Base-by-base conservation (phyloP, 2,888 invertebrate genomes). In the Drosophila meridiana region DNA sequence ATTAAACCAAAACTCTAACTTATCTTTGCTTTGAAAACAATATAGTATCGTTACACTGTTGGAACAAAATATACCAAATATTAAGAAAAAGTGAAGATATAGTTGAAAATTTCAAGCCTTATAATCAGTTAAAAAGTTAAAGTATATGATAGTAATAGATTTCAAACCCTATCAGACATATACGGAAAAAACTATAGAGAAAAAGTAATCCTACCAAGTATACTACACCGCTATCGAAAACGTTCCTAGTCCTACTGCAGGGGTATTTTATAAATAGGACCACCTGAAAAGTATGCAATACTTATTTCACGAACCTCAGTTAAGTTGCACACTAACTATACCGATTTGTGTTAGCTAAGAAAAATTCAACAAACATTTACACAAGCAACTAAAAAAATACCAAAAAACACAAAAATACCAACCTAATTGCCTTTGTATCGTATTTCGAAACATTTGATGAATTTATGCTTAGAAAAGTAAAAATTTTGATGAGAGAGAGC, bases 381-480 rank as follows among this genome's bases (percentile, higher is more conserved):
- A 85, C 59, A 30, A 66, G 48, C 30, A 77, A 62, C 32, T 48
- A 68, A 59, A 45, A 45, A 65, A 59, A 80, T 62, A 69, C 55
- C 32, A 48, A 67, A 58, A 72, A 57, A 61, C 34, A 56, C 61
- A 52, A 48, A 30, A 50, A 60, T 26, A 58, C 43, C 80, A 78
- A 89, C 89, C 89, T 78, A 81, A 90, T 76, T 90, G 89, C 89
- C 91, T 90, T 89, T 86, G 80, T 89, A 90, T 89, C 90, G 82
- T 89, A 89, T 90, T 83, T 87, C 77, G 76, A 90, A 89, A 87
- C 79, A 82, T 83, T 89, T 83, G 79, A 82, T 86, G 78, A 90
- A 90, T 80, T 88, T 89, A 82, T 73, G 85, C 71, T 68, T 77
- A 81, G 74, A 78, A 78, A 72, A 69, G 57, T 58, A 76, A 74